Evolutionary conservation across 2,797 vertebrate species (phyloP).

Genomic region (Phataginus tetradactyla): DNA sequence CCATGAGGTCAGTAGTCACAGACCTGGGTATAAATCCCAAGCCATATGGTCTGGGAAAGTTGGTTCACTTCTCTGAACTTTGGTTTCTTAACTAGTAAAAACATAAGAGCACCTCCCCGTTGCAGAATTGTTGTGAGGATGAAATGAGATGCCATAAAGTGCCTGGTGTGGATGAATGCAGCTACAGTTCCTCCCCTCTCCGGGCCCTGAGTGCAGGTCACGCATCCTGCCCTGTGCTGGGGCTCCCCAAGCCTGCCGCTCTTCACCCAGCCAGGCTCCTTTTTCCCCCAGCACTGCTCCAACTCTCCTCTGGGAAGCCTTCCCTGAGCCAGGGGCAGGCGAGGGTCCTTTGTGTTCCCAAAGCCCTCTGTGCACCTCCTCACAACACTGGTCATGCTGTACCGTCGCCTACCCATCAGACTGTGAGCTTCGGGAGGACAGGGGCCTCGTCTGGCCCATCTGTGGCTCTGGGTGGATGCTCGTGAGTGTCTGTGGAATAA

Average conservation of each 20-base stretch:
- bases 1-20: background rate
- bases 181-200: background rate
- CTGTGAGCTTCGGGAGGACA: background rate
- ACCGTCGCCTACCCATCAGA: background rate
- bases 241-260: background rate
- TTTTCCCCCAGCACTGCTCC: background rate
- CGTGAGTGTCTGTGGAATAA: background rate
- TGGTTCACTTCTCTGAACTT: background rate
- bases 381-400: background rate
- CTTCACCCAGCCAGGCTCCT: background rate
- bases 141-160: background rate
- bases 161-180: background rate
- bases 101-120: background rate
- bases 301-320: background rate
- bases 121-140: background rate
- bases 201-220: background rate
- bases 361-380: background rate
- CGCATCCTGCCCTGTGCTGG: fast-evolving
- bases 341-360: background rate
- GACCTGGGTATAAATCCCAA: background rate
- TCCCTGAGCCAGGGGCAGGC: background rate
- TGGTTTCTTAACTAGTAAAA: background rate
- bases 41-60: background rate
- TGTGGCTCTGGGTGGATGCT: background rate
- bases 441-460: background rate